Base-by-base conservation (phyloP, 2,797 vertebrate species). In the Bradypodion ventrale region DNA sequence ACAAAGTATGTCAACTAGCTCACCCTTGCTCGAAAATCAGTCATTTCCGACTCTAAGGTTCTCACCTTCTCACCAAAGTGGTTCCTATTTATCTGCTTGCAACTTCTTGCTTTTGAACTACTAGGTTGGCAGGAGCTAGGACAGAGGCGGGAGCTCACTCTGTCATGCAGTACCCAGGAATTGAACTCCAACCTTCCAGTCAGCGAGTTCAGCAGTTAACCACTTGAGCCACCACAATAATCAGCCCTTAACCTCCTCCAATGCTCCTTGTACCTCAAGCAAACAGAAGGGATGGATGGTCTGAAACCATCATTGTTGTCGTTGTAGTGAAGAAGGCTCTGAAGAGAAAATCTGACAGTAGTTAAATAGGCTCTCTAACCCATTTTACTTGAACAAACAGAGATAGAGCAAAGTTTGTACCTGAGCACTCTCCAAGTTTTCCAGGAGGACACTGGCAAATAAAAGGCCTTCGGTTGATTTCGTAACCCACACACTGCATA, bases 401-500 rank as follows among this genome's bases (percentile, higher is more conserved):
- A 1, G 12, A n/a, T 19, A 59, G 62, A 59, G 40, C 32, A 56
- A 69, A 59, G 70, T 56, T 69, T 0, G 80, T 88, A 97, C 98
- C 98, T 97, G 98, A 98, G 94, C 98, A 99, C 85, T 98, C 97
- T 59, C 98, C 98, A 4, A 99, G 97, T 93, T 99, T 99, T 69
- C 98, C 98, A 0, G 97, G 97, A 1, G 98, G 98, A 94, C 98
- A 99, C 94, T 99, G 98, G 93, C 98, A 99, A 73, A 97, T 97
- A 62, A 97, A 98, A 0, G 96, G 97, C 75, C 98, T 97, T 84
- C 96, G 97, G 89, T 89, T 96, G 88, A 96, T 96, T 93, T 97
- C 97, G 0, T 97, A 95, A 15, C 97, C 96, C 72, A 99, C 97
- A 85, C 98, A 99, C 83, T 99, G 98, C 98, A 99, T 99, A 93